phyloP scores from a whole-genome alignment of 1,140 invertebrate genomes.

The Acromyrmex charruanus region DNA sequence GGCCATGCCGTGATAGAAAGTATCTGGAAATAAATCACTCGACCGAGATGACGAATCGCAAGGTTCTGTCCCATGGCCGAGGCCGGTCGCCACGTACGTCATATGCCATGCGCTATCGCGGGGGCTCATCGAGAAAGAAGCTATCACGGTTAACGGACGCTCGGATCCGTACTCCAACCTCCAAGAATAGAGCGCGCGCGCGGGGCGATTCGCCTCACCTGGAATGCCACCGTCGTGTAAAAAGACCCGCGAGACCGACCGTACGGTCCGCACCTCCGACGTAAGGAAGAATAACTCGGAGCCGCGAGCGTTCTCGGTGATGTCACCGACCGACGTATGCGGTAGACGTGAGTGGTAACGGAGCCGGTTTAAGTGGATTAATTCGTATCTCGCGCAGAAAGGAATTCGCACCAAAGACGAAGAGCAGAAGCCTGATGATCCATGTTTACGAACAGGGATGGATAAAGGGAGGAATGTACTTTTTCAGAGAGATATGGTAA shows the following conservation, averaged over 20 bases:
- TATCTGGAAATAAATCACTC: slow-evolving; percentile 57
- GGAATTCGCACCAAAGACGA: slow-evolving; percentile 42
- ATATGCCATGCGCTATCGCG: slow-evolving; percentile 38
- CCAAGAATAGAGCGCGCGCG: slow-evolving; percentile 80
- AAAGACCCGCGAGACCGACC: slow-evolving; percentile 66
- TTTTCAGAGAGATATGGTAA: not conserved
- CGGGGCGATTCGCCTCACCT: slow-evolving; percentile 77
- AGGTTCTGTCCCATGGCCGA: slow-evolving; percentile 43
- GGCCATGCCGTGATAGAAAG: slow-evolving; percentile 35
- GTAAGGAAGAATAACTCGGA: slow-evolving; percentile 48
- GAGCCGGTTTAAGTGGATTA: slow-evolving; percentile 58
- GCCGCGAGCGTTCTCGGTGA: slow-evolving; percentile 42
- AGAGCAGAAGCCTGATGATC: slow-evolving; percentile 17
- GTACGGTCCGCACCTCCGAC: not conserved
- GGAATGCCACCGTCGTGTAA: slow-evolving; percentile 78
- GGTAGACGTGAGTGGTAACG: slow-evolving; percentile 52
- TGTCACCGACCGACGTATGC: slow-evolving; percentile 57
- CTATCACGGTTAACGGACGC: slow-evolving; percentile 79
- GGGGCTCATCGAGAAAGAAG: slow-evolving; percentile 75
- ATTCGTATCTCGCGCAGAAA: slow-evolving; percentile 46
- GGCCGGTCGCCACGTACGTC: slow-evolving; percentile 21
- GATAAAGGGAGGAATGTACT: not conserved
- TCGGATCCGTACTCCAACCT: slow-evolving; percentile 81
- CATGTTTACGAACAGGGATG: not conserved
- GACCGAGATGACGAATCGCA: slow-evolving; percentile 46